These are phyloP conservation scores for Oxycera nigricornis DNA, from an alignment of 2,888 invertebrate species.

Conservation along the genomic window DNA sequence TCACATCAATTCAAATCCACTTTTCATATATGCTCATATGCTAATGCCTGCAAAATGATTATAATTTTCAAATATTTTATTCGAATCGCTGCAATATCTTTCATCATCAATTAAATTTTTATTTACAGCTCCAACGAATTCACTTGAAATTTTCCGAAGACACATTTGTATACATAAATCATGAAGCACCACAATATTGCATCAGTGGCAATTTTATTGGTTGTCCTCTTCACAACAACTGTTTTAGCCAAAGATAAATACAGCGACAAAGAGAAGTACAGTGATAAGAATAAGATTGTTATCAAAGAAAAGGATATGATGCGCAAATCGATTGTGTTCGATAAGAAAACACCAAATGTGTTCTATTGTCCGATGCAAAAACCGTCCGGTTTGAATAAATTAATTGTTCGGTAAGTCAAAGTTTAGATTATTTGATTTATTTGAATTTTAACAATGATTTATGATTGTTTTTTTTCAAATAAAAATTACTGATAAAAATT, in stretches of 20 bases:
- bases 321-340: constrained; percentile 79
- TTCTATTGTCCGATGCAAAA: constrained; percentile 82
- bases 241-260: constrained; percentile 48
- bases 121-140: not conserved
- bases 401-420: constrained; percentile 70
- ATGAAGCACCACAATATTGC: constrained; percentile 10
- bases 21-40: no score
- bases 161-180: not conserved
- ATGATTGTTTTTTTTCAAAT: no score
- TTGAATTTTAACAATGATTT: no score
- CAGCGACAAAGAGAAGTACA: constrained; percentile 53
- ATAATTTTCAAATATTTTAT: no score
- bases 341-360: constrained; percentile 79
- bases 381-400: constrained; percentile 76
- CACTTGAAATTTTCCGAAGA: not conserved
- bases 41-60: no score
- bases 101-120: not conserved
- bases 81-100: no score
- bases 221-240: constrained; percentile 7
- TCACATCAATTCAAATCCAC: no score
- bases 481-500: no score
- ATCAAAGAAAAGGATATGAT: constrained; percentile 72
- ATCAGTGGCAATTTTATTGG: not conserved
- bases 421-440: not conserved
- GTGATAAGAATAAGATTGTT: constrained; percentile 35